A percentile compares a stretch with the other conserved stretches of the same genome.
These are phyloP conservation scores for Cephus pygmeus DNA, from an alignment of 2,888 invertebrate genomes.

Conservation along the genomic window DNA sequence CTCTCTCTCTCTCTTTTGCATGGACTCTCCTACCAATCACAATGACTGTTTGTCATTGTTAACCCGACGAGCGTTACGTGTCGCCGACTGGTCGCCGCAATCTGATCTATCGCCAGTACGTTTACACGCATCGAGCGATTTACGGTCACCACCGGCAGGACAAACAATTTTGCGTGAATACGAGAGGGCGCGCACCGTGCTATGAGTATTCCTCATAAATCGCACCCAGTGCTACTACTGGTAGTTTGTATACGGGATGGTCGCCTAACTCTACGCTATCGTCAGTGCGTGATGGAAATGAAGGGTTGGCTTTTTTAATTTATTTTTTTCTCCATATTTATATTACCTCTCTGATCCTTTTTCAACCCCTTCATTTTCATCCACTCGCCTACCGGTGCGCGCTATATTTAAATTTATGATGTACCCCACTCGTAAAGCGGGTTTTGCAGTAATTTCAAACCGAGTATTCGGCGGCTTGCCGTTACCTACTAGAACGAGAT, in stretches of 20 bases:
- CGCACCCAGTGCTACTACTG: neutral
- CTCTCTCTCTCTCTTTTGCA: neutral
- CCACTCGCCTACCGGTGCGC: neutral
- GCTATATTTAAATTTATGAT: slow-evolving; percentile 29
- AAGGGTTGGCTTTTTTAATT: neutral
- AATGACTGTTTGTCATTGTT: neutral
- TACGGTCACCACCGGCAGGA: neutral
- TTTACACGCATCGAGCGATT: neutral
- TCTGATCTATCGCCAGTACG: neutral
- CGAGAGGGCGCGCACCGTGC: neutral
- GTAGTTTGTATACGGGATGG: neutral
- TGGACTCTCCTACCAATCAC: neutral
- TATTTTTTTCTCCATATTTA: neutral
- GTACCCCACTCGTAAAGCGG: slow-evolving; percentile 31
- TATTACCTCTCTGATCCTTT: neutral
- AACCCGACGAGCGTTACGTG: slow-evolving; percentile 1
- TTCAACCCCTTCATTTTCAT: neutral
- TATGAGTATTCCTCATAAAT: neutral
- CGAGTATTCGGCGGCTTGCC: neutral
- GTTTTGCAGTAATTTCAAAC: slow-evolving; percentile 8
- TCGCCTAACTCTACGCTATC: neutral
- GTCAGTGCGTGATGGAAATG: neutral
- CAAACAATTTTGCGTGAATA: neutral
- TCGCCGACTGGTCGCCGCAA: neutral
- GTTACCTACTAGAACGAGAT: neutral